A percentile compares a stretch with the other conserved stretches of the same genome.
These are phyloP conservation scores for Patagioenas fasciata DNA, from an alignment of 2,113 vertebrate genomes.

Conservation along the genomic window DNA sequence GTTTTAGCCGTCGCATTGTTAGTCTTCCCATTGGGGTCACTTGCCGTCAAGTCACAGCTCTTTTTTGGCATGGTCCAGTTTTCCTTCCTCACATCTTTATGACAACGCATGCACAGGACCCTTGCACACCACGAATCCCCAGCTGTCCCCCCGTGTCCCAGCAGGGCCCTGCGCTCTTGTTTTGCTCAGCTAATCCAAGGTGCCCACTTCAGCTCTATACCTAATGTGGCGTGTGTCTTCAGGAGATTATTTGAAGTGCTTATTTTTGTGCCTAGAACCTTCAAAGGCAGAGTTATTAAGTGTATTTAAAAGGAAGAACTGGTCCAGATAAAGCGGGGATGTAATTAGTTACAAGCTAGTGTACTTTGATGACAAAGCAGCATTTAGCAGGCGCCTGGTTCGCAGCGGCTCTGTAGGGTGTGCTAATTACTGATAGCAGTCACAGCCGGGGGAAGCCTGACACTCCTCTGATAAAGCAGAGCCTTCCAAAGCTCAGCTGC, in stretches of 20 bases:
- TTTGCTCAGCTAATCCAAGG: slow-evolving; percentile 28
- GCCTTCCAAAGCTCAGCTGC: not conserved
- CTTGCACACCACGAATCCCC: not conserved
- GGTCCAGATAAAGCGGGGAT: slow-evolving; percentile 55
- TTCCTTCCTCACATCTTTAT: not conserved
- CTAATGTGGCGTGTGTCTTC: slow-evolving; percentile 7
- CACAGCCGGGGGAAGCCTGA: slow-evolving; percentile 49
- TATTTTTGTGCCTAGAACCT: slow-evolving; percentile 56
- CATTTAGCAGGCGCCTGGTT: not conserved
- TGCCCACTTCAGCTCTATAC: slow-evolving; percentile 33
- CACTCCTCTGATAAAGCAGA: slow-evolving; percentile 49
- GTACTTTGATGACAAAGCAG: slow-evolving; percentile 65
- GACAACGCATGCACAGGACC: not conserved
- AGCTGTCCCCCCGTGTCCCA: not conserved
- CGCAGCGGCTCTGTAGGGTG: slow-evolving; percentile 33
- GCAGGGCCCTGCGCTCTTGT: not conserved
- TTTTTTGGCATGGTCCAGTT: not conserved
- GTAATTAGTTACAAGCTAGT: slow-evolving; percentile 71
- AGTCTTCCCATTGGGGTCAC: not conserved
- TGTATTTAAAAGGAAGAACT: slow-evolving; percentile 59
- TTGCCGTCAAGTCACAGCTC: not conserved
- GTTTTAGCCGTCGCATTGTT: not conserved
- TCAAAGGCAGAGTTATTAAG: slow-evolving; percentile 61
- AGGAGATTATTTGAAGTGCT: slow-evolving; percentile 60
- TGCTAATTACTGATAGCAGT: slow-evolving; percentile 58